Base-by-base conservation (phyloP, 2,113 vertebrate genomes). In the Corydoras sp. region DNA sequence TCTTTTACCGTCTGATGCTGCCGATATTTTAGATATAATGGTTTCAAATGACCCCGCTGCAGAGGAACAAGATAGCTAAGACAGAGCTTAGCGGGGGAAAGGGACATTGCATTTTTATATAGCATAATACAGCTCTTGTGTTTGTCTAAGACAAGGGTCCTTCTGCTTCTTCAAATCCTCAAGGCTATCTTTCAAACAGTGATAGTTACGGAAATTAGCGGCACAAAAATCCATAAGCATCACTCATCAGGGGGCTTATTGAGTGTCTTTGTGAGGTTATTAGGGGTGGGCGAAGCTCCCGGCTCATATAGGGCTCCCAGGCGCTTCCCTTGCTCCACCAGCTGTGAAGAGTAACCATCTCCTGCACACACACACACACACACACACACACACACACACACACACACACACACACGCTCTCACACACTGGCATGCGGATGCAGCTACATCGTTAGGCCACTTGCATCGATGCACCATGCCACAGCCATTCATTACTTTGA, bases 201-300 rank as follows among this genome's bases (percentile, higher is more conserved):
- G 91, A 95, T 95, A 94, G 95, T 97, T 95, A 96, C 90, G 94
- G 95, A 98, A 99, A 98, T 96, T 95, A 97, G 93, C 84, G 35
- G 91, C 83, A 87, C 92, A 95, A 93, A 98, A 97, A 97, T 91
- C 92, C 92, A 85, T 86, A 85, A 94, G 88, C 89, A 85, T 98
- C 96, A 92, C 84, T 98, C 96, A 92, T 90, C 96, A 4, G 85
- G 86, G 86, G 85, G 76, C 91, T 98, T 95, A 98, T 98, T 98
- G 97, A 88, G 90, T 86, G 90, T 90, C 93, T 91, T 90, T 82
- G 85, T 80, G 51, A 83, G 76, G 89, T 84, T 86, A 91, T 88
- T 87, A 90, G 88, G 85, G 84, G 81, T 83, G 87, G 83, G 86
- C 83, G 76, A 79, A 79, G 88, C 83, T 79, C 81, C 55, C 56